A percentile compares a stretch with the other conserved stretches of the same genome.
Evolutionary conservation across 2,113 vertebrate species (phyloP).

Genomic region (Apaloderma vittatum): DNA sequence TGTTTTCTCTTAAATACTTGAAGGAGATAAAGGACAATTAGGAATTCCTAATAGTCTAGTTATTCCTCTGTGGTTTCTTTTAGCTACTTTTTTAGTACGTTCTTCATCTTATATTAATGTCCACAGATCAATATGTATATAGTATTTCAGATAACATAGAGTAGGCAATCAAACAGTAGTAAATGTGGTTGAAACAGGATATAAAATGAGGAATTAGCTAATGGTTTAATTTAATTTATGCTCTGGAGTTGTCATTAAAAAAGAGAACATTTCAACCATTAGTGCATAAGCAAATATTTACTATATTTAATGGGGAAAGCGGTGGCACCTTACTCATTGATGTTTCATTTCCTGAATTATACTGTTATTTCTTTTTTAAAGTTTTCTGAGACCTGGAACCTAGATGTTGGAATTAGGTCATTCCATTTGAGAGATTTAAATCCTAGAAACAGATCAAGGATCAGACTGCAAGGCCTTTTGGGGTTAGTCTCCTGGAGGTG

Average conservation of each 20-base stretch:
- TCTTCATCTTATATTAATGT: slow-evolving; percentile 22
- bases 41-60: background rate
- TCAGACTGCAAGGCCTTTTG: background rate
- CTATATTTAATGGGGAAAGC: background rate
- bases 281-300: slow-evolving; percentile 25
- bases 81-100: slow-evolving; percentile 2
- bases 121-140: slow-evolving; percentile 28
- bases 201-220: slow-evolving; percentile 37
- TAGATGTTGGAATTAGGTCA: background rate
- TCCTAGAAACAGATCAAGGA: background rate
- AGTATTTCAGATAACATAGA: slow-evolving; percentile 26
- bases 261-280: background rate
- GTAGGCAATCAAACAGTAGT: background rate
- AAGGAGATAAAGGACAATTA: background rate
- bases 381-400: background rate
- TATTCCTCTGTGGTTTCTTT: slow-evolving; percentile 24
- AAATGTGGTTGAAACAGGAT: slow-evolving; percentile 45
- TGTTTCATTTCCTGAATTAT: background rate
- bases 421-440: background rate
- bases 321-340: background rate
- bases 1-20: slow-evolving; percentile 1
- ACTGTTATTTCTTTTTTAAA: background rate
- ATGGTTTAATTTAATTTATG: slow-evolving; percentile 55
- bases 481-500: background rate
- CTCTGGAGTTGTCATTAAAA: background rate